phyloP scores from a whole-genome alignment of 1,140 invertebrate species.

The Trialeurodes vaporariorum region DNA sequence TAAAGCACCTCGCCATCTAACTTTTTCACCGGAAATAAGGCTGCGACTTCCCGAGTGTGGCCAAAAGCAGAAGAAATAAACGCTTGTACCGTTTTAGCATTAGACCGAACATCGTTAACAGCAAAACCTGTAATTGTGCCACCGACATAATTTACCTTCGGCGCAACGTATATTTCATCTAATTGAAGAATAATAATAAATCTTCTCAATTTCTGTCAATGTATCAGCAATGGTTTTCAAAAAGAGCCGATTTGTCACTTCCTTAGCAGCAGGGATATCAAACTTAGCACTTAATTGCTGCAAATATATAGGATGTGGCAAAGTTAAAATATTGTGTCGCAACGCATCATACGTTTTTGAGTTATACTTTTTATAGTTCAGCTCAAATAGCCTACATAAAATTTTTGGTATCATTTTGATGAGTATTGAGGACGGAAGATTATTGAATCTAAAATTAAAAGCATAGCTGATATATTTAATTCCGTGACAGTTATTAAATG shows the following conservation, averaged over 20 bases:
- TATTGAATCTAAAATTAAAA: too few relatives aligned
- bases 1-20: background rate
- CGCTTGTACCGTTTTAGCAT: background rate
- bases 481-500: too few relatives aligned
- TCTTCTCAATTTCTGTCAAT: background rate
- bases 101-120: background rate
- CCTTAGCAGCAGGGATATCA: background rate
- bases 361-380: too few relatives aligned
- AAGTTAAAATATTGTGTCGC: background rate
- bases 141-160: background rate
- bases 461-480: too few relatives aligned
- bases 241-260: background rate
- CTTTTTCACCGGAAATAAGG: background rate
- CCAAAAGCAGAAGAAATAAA: constrained; percentile 8
- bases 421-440: too few relatives aligned
- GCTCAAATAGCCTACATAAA: too few relatives aligned
- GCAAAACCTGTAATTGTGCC: background rate
- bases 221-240: background rate
- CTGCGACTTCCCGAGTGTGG: background rate
- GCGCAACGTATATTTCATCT: constrained; percentile 4
- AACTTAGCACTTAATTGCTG: background rate
- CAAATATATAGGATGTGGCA: background rate
- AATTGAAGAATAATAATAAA: background rate
- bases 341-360: background rate
- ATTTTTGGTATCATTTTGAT: too few relatives aligned